Evolutionary conservation across 1,140 invertebrate species (phyloP), one percentile per base, ranked within the genome.

Genomic region (Teleogryllus occipitalis): DNA sequence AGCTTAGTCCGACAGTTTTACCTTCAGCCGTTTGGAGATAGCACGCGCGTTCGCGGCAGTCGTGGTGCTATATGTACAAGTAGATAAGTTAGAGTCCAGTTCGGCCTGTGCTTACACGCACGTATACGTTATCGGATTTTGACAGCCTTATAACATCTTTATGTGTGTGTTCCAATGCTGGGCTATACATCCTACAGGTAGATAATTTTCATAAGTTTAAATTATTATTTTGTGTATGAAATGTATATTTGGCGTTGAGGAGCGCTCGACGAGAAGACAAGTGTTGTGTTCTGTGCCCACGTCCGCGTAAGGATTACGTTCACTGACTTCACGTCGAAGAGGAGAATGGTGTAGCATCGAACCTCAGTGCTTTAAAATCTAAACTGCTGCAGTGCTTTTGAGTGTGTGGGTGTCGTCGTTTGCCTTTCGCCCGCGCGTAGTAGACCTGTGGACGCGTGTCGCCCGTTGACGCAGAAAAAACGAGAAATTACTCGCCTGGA

Each of bases 21-120:
- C 85, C 85, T 85, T 85, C 84, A 83, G 85, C 82, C 84, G 84
- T 84, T 84, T 84, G 84, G 84, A 83, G 84, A 74, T 78, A 47
- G 78, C n/a, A 75, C 73, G 72, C 48, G 47, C 77, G 78, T 81
- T 22, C 6, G 10, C n/a, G 47, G 47, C 48, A 47, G 8, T 77
- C 47, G 8, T 21, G 21, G 76, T 49, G 48, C 18, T 21, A n/a
- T 21, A 77, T 77, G 76, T 77, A 12, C 48, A 77, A 77, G 76
- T 77, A 48, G 76, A 77, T 48, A 77, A 77, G 76, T 77, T 47
- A 77, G 76, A 48, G 54, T 14, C 10, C 54, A 65, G 54, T 65
- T 65, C 54, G 54, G 54, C 10, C 22, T 47, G 76, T 77, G 76
- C 47, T 75, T 54, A 21, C 47, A 48, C 47, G 47, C 48, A 77